A percentile compares a stretch with the other conserved stretches of the same genome.
Evolutionary conservation across 2,113 vertebrate species (phyloP).

Genomic region (Chaetorhynchus papuensis): DNA sequence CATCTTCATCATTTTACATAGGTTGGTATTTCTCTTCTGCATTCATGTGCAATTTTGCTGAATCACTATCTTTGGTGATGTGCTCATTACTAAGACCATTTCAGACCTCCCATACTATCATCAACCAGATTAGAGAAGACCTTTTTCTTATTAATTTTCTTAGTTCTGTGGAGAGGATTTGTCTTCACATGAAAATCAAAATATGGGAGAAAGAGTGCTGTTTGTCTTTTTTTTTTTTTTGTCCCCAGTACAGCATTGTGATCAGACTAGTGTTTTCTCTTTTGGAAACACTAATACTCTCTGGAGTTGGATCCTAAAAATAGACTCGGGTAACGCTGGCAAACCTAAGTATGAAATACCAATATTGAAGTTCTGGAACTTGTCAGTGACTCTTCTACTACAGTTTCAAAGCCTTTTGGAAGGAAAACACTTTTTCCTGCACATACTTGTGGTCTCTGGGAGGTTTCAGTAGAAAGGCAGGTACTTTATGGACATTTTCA

Average conservation of each 20-base stretch:
- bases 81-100: background rate
- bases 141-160: background rate
- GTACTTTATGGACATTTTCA: background rate
- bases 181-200: background rate
- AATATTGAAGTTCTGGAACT: background rate
- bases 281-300: background rate
- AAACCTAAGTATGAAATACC: background rate
- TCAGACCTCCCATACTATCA: background rate
- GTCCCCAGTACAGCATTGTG: background rate
- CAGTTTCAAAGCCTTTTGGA: background rate
- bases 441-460: background rate
- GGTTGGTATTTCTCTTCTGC: background rate
- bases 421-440: background rate
- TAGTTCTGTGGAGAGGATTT: background rate
- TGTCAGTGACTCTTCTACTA: background rate
- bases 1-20: background rate
- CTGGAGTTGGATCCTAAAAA: background rate
- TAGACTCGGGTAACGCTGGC: background rate
- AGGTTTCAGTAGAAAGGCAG: background rate
- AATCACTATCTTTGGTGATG: background rate
- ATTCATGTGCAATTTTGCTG: background rate
- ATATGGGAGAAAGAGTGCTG: background rate
- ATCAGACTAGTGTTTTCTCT: background rate
- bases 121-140: fast-evolving
- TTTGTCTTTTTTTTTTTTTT: background rate